Percentiles rank a stretch among this genome's conserved stretches.
These are phyloP conservation scores for Merluccius polli DNA, from an alignment of 2,797 vertebrate species.

Conservation along the genomic window DNA sequence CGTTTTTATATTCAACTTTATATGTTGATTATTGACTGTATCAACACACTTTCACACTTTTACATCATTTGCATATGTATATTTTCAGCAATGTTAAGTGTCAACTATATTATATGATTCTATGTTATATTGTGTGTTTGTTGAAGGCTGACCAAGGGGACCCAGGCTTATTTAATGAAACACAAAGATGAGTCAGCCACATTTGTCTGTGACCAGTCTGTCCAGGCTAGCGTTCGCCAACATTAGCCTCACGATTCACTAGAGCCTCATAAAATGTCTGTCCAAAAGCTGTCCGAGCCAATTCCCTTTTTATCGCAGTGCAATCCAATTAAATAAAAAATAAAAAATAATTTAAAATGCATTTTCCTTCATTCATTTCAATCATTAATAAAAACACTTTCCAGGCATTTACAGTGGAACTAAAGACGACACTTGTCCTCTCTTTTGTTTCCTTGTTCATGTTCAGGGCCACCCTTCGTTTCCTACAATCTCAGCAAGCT, in stretches of 20 bases:
- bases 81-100: neutral
- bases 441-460: neutral
- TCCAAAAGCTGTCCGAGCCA: neutral
- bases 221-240: neutral
- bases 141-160: neutral
- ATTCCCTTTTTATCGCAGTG: neutral
- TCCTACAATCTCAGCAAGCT: slow-evolving; percentile 23
- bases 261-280: neutral
- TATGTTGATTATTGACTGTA: neutral
- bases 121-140: neutral
- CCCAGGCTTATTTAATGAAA: neutral
- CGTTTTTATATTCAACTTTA: neutral
- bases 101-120: neutral
- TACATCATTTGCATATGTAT: neutral
- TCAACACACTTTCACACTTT: neutral
- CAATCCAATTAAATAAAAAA: neutral
- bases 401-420: neutral
- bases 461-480: slow-evolving; percentile 2
- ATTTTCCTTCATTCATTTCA: neutral
- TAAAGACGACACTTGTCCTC: slow-evolving; percentile 20
- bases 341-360: neutral
- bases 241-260: neutral
- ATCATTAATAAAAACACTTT: neutral
- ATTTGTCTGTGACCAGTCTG: neutral
- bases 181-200: neutral